These are phyloP conservation scores for Stenolophus ochropezus DNA, from an alignment of 2,888 invertebrate species.

Conservation along the genomic window DNA sequence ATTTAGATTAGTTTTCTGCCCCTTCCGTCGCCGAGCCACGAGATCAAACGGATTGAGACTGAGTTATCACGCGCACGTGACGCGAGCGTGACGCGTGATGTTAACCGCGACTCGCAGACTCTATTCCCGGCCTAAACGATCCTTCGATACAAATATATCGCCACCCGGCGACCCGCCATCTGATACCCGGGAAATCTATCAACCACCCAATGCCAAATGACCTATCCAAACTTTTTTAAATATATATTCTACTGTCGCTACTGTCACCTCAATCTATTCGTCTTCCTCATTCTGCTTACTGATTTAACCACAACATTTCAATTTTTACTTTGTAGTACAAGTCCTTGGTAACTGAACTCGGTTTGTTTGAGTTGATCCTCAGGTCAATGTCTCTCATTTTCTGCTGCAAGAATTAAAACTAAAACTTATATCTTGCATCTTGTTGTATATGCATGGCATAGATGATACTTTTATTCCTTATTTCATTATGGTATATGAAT, in stretches of 20 bases:
- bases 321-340: too few relatives aligned
- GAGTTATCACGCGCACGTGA: conserved; percentile 53
- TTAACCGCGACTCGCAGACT: conserved; percentile 43
- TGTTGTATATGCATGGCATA: too few relatives aligned
- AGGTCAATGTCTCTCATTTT: too few relatives aligned
- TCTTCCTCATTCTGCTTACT: background rate
- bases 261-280: background rate
- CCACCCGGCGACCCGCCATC: conserved; percentile 7
- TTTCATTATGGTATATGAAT: too few relatives aligned
- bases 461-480: too few relatives aligned
- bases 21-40: conserved; percentile 7
- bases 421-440: too few relatives aligned
- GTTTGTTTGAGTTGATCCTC: too few relatives aligned
- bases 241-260: conserved; percentile 11
- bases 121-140: conserved; percentile 34
- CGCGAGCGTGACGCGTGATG: conserved; percentile 43
- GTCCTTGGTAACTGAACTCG: too few relatives aligned
- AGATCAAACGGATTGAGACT: conserved; percentile 55
- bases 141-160: conserved; percentile 43
- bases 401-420: too few relatives aligned
- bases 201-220: background rate
- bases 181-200: conserved; percentile 30
- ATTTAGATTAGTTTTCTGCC: conserved; percentile 60
- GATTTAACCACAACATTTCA: too few relatives aligned
- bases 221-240: background rate